Evolutionary conservation across 2,113 vertebrate species (phyloP).

Genomic region (Triplophysa rosa): DNA sequence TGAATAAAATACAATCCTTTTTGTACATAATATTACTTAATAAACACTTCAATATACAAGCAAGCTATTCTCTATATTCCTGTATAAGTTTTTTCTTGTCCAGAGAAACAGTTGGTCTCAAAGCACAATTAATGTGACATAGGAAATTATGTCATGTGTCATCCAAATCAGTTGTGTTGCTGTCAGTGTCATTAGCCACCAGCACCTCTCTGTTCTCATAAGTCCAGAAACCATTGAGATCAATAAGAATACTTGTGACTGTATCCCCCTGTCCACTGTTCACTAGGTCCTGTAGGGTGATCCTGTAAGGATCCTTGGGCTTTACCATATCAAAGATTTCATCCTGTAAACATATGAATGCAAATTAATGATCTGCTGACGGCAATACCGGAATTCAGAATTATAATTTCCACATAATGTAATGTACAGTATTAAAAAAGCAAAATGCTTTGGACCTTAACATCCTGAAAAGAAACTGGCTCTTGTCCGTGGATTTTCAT

Average conservation of each 20-base stretch:
- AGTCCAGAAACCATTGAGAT: slow-evolving; percentile 98
- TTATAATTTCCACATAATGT: background rate
- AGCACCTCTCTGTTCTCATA: slow-evolving; percentile 97
- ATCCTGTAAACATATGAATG: slow-evolving; percentile 76
- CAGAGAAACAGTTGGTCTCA: background rate
- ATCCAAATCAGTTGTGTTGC: slow-evolving; percentile 76
- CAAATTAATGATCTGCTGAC: background rate
- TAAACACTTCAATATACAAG: slow-evolving; percentile 36
- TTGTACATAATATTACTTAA: slow-evolving; percentile 42
- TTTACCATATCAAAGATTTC: slow-evolving; percentile 99
- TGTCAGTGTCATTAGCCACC: slow-evolving; percentile 87
- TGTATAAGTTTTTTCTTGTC: background rate
- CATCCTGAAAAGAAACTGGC: slow-evolving; percentile 94
- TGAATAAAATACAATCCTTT: slow-evolving; percentile 22
- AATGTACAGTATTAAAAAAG: background rate
- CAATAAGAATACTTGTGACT: slow-evolving; percentile 94
- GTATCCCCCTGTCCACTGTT: slow-evolving; percentile 97
- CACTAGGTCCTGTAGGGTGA: slow-evolving; percentile 96
- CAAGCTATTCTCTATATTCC: background rate
- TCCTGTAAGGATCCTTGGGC: slow-evolving; percentile 92
- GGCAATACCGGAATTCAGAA: background rate
- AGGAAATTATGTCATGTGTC: slow-evolving; percentile 75
- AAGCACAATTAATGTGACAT: background rate
- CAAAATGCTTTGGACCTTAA: slow-evolving; percentile 79
- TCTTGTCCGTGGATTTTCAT: slow-evolving; percentile 97